Conservation (phyloP, 2,113 vertebrate genomes). For the Ginglymostoma cirratum region DNA sequence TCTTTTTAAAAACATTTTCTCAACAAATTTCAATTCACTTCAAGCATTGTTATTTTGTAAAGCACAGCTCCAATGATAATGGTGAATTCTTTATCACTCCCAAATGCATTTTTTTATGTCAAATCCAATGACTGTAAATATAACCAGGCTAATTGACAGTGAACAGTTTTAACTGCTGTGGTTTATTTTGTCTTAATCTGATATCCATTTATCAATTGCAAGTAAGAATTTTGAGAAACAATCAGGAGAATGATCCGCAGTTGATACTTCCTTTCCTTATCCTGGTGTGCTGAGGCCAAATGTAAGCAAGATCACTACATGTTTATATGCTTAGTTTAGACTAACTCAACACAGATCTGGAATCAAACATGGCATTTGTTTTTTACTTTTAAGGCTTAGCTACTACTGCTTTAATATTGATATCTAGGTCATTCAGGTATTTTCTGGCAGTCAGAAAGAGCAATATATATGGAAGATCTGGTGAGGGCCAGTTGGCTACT, state of each 20-base stretch:
- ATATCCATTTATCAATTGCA: neutral
- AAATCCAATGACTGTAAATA: neutral
- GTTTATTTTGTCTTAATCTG: neutral
- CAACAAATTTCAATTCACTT: neutral
- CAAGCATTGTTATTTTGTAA: neutral
- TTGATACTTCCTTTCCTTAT: neutral
- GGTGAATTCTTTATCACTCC: neutral
- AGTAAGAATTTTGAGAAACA: neutral
- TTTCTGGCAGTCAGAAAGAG: no score
- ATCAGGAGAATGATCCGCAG: neutral
- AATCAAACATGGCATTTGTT: neutral
- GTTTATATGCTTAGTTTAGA: neutral
- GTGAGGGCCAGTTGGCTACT: no score
- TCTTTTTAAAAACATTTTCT: neutral
- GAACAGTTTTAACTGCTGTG: neutral
- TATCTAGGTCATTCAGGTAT: no score
- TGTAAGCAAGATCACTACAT: neutral
- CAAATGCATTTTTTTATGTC: neutral
- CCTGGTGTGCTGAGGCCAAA: neutral
- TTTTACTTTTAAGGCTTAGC: neutral
- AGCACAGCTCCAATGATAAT: neutral
- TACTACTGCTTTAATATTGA: neutral
- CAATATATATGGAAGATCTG: no score
- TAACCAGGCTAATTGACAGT: neutral
- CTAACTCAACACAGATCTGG: neutral